These are phyloP conservation scores for Aptenodytes forsteri DNA, from an alignment of 2,113 vertebrate genomes.

Conservation along the genomic window DNA sequence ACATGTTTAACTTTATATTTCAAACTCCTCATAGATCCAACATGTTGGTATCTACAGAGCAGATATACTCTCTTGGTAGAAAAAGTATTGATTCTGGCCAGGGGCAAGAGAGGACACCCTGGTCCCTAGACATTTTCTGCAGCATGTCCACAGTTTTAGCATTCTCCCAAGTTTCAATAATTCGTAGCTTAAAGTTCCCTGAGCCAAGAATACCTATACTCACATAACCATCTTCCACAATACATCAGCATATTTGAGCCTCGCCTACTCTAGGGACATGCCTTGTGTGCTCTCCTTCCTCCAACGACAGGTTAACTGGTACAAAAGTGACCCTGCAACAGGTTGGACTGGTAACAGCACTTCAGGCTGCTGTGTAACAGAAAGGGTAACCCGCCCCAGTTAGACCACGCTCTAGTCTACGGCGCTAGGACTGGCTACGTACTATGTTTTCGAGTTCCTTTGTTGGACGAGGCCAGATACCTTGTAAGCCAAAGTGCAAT, in stretches of 20 bases:
- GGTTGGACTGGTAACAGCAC: rapidly evolving
- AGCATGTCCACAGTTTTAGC: rapidly evolving
- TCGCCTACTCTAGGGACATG: rapidly evolving
- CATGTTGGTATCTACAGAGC: neutral
- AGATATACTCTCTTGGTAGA: no score
- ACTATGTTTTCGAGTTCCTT: rapidly evolving
- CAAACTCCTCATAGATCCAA: neutral
- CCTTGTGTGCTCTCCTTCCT: neutral
- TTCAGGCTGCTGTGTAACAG: neutral
- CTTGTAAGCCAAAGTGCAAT: no score
- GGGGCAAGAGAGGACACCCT: neutral
- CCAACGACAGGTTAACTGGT: rapidly evolving
- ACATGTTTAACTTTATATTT: rapidly evolving
- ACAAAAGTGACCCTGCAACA: no score
- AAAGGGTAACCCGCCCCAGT: no score
- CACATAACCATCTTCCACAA: no score
- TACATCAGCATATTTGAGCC: neutral
- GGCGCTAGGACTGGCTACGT: rapidly evolving
- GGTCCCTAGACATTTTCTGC: neutral
- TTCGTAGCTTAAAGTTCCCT: neutral
- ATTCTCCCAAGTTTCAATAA: rapidly evolving
- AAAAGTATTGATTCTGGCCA: rapidly evolving
- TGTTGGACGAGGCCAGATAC: no score
- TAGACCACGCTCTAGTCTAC: rapidly evolving
- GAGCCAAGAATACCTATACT: neutral